A percentile compares a stretch with the other conserved stretches of the same genome.
phyloP scores from a whole-genome alignment of 2,888 invertebrate genomes.

The Morpho helenor region DNA sequence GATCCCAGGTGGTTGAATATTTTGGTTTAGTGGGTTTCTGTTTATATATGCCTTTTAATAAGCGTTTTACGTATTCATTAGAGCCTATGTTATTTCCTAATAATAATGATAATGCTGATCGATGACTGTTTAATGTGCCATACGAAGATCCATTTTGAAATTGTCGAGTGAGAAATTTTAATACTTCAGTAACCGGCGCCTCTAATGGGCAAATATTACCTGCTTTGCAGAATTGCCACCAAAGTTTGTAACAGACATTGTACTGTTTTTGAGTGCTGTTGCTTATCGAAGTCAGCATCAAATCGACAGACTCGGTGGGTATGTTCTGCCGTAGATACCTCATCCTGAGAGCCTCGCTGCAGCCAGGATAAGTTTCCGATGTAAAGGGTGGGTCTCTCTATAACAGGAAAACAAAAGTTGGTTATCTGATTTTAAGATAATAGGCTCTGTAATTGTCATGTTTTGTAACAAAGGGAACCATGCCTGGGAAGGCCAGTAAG shows the following conservation, averaged over 20 bases:
- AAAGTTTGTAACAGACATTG: slow-evolving; percentile 13
- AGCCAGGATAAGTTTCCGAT: slow-evolving; percentile 25
- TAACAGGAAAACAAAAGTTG: not conserved
- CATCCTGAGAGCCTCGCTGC: slow-evolving; percentile 21
- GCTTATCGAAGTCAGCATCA: slow-evolving; percentile 19
- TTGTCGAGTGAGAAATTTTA: slow-evolving; percentile 26
- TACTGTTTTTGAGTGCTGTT: slow-evolving; percentile 24
- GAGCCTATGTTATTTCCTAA: slow-evolving; percentile 27
- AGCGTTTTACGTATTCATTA: slow-evolving; percentile 26
- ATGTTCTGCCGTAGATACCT: slow-evolving; percentile 6
- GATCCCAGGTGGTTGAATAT: slow-evolving; percentile 33
- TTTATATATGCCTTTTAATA: slow-evolving; percentile 33
- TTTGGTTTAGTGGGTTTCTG: slow-evolving; percentile 31
- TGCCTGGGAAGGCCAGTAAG: slow-evolving; percentile 2
- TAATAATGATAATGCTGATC: slow-evolving; percentile 33
- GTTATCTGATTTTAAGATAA: not conserved
- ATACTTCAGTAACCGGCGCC: not conserved
- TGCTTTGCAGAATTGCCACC: slow-evolving; percentile 20
- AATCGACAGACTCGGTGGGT: slow-evolving; percentile 3
- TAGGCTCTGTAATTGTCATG: not conserved
- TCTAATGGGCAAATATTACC: slow-evolving; percentile 7
- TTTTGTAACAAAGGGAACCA: not conserved
- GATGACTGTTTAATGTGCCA: slow-evolving; percentile 30
- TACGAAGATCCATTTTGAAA: slow-evolving; percentile 29
- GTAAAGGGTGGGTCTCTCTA: slow-evolving; percentile 13